A percentile compares a stretch with the other conserved stretches of the same genome.
These are phyloP conservation scores for Poecilia wingei DNA, from an alignment of 2,797 vertebrate genomes.

Conservation along the genomic window DNA sequence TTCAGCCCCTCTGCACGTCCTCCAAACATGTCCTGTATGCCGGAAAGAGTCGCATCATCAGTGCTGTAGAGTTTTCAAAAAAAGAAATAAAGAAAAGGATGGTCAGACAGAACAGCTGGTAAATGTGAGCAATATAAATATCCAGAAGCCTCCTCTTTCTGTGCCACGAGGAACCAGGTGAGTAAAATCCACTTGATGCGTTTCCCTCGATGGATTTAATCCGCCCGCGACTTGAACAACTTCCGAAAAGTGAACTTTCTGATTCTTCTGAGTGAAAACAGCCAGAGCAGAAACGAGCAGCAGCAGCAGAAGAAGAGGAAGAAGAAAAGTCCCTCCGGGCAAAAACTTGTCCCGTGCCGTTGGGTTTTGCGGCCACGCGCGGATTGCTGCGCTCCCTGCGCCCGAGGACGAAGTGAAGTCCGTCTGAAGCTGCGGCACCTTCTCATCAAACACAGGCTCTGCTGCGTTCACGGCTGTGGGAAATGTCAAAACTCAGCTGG, in stretches of 20 bases:
- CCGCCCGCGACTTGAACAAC: conserved; percentile 23
- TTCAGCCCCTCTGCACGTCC: conserved; percentile 31
- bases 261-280: neutral
- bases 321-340: neutral
- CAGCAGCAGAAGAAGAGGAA: neutral
- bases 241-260: conserved; percentile 14
- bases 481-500: neutral
- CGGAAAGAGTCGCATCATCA: conserved; percentile 13
- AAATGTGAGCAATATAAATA: neutral
- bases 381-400: conserved; percentile 31
- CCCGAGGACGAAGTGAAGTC: conserved; percentile 61
- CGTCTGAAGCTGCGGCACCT: conserved; percentile 54
- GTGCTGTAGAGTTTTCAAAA: neutral
- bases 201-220: conserved; percentile 29
- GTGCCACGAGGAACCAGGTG: conserved; percentile 7
- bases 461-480: conserved; percentile 57
- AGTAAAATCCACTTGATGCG: conserved; percentile 52
- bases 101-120: neutral
- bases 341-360: neutral
- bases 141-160: conserved; percentile 6
- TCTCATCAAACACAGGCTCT: conserved; percentile 37
- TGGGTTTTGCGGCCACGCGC: conserved; percentile 5
- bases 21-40: neutral
- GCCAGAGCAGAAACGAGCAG: neutral
- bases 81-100: neutral